phyloP scores from a whole-genome alignment of 64 coral and sea anemone species.

The Exaiptasia diaphana region DNA sequence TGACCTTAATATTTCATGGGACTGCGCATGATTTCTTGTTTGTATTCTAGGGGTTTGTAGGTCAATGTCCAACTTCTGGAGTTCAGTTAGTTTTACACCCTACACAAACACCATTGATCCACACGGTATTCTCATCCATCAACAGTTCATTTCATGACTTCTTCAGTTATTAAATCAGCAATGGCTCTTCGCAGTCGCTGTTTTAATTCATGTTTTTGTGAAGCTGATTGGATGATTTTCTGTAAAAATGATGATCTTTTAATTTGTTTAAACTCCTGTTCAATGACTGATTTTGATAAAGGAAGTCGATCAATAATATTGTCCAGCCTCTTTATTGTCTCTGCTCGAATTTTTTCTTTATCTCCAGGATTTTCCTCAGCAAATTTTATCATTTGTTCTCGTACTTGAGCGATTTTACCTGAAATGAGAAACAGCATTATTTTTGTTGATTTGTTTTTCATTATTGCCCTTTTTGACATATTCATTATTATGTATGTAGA shows the following conservation, averaged over 20 bases:
- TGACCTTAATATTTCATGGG: too few relatives aligned
- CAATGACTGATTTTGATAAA: slow-evolving; percentile 61
- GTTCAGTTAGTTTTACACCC: too few relatives aligned
- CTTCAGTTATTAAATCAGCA: slow-evolving; percentile 78
- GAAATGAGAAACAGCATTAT: background rate
- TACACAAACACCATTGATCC: too few relatives aligned
- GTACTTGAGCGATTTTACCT: slow-evolving; percentile 76
- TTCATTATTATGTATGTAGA: too few relatives aligned
- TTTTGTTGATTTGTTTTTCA: too few relatives aligned
- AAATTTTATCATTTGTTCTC: slow-evolving; percentile 77
- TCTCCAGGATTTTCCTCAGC: slow-evolving; percentile 71
- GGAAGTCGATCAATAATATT: slow-evolving; percentile 76
- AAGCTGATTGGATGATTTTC: slow-evolving; percentile 45
- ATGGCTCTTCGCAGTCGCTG: slow-evolving; percentile 77
- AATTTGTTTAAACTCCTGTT: slow-evolving; percentile 53
- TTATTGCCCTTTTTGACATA: too few relatives aligned
- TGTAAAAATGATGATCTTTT: slow-evolving; percentile 73
- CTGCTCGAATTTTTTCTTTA: slow-evolving; percentile 64
- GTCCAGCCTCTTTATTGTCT: slow-evolving; percentile 71
- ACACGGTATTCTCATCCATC: too few relatives aligned
- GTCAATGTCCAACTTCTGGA: too few relatives aligned
- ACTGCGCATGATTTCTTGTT: too few relatives aligned
- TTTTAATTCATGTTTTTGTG: slow-evolving; percentile 49
- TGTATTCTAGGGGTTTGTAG: too few relatives aligned
- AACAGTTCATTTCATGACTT: slow-evolving; percentile 47